Conservation (phyloP, 2,888 invertebrate genomes). For the Autographa pulchrina region DNA sequence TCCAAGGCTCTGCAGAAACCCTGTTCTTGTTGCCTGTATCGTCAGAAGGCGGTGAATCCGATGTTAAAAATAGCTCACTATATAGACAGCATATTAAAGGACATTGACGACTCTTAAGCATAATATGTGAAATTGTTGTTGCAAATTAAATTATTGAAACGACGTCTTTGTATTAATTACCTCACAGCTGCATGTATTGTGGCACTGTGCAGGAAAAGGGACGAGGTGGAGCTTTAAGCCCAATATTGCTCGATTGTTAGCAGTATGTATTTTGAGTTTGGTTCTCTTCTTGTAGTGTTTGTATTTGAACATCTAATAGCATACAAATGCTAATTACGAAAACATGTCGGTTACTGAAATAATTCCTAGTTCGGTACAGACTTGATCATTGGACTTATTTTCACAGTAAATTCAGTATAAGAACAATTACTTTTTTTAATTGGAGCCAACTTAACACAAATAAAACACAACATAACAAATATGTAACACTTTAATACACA, state of each 20-base stretch:
- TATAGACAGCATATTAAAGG: constrained; percentile 74
- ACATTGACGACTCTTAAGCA: constrained; percentile 66
- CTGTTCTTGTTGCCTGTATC: constrained; percentile 59
- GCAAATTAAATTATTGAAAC: constrained; percentile 31
- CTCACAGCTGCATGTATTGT: background rate
- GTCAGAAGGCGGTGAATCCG: constrained; percentile 68
- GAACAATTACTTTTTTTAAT: background rate
- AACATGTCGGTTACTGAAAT: background rate
- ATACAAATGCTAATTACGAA: too few relatives aligned
- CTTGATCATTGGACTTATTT: background rate
- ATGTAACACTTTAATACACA: constrained; percentile 84
- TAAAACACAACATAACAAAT: constrained; percentile 71
- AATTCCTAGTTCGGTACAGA: background rate
- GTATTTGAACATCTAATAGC: too few relatives aligned
- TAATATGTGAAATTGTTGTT: constrained; percentile 51
- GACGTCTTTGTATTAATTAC: constrained; percentile 10
- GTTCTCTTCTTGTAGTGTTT: too few relatives aligned
- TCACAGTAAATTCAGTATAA: background rate
- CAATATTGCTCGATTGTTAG: too few relatives aligned
- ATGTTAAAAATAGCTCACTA: constrained; percentile 77
- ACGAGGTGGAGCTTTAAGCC: too few relatives aligned
- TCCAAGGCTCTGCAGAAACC: constrained; percentile 23
- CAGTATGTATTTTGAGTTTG: too few relatives aligned
- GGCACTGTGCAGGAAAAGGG: too few relatives aligned
- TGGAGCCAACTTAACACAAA: background rate